Conservation (phyloP, 2,113 vertebrate species). For the Antechinus flavipes region DNA sequence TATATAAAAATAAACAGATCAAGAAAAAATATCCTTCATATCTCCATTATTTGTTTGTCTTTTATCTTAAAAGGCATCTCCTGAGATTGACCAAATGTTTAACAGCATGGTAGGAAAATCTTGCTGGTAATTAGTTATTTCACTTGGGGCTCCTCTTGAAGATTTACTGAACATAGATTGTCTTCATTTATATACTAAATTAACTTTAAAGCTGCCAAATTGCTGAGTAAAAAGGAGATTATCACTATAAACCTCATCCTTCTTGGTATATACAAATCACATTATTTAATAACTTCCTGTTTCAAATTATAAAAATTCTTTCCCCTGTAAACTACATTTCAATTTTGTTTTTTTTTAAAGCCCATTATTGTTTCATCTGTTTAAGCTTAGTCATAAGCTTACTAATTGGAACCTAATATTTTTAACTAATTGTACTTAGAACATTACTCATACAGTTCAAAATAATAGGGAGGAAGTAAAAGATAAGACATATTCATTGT, state of each 20-base stretch:
- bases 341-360: constrained; percentile 58
- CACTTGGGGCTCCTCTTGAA: constrained; percentile 25
- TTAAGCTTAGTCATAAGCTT: constrained; percentile 52
- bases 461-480: neutral
- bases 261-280: constrained; percentile 14
- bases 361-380: constrained; percentile 42
- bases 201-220: constrained; percentile 36
- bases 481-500: constrained; percentile 16
- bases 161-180: constrained; percentile 37
- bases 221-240: constrained; percentile 13
- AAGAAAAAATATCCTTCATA: neutral
- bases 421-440: constrained; percentile 3
- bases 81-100: neutral
- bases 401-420: constrained; percentile 51
- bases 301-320: constrained; percentile 47
- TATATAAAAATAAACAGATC: neutral
- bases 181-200: constrained; percentile 28
- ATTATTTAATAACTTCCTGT: constrained; percentile 52
- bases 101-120: neutral
- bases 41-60: constrained; percentile 22
- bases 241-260: constrained; percentile 36
- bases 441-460: constrained; percentile 32
- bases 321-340: constrained; percentile 39
- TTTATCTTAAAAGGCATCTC: constrained; percentile 2
- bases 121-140: constrained; percentile 1